A percentile compares a stretch with the other conserved stretches of the same genome.
Conservation (phyloP, 1,140 invertebrate species). For the Mycetomoellerius zeteki region DNA sequence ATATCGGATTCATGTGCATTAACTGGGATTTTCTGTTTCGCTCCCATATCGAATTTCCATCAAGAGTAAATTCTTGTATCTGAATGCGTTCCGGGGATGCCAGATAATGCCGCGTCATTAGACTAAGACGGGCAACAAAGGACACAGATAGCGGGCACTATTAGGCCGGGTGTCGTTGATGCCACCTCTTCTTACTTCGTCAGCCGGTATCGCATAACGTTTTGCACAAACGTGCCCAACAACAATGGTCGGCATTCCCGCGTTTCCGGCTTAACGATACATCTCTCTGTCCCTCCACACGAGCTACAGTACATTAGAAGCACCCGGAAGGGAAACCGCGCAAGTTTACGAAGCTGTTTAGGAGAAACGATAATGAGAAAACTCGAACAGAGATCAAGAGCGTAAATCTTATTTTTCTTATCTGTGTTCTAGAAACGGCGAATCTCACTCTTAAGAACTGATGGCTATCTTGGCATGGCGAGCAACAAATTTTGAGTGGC, state of each 20-base stretch:
- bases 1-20: conserved; percentile 44
- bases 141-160: conserved; percentile 68
- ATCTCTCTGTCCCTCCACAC: background rate
- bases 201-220: conserved; percentile 69
- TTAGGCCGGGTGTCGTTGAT: conserved; percentile 66
- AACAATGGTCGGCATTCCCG: conserved; percentile 66
- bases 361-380: conserved; percentile 68
- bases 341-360: conserved; percentile 53
- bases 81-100: background rate
- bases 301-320: conserved; percentile 60
- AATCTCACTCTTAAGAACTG: conserved; percentile 28
- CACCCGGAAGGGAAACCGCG: conserved; percentile 26
- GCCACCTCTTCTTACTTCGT: conserved; percentile 69
- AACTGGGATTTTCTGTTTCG: conserved; percentile 24
- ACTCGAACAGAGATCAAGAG: conserved; percentile 58
- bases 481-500: conserved; percentile 20
- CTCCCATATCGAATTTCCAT: conserved; percentile 71
- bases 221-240: conserved; percentile 61
- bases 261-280: conserved; percentile 55
- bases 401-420: conserved; percentile 68
- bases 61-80: conserved; percentile 69
- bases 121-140: conserved; percentile 66
- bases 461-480: background rate
- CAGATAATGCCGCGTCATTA: conserved; percentile 72
- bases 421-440: conserved; percentile 5